These are phyloP conservation scores for Olivierus martensii DNA, from an alignment of 1,140 invertebrate genomes.

Conservation along the genomic window DNA sequence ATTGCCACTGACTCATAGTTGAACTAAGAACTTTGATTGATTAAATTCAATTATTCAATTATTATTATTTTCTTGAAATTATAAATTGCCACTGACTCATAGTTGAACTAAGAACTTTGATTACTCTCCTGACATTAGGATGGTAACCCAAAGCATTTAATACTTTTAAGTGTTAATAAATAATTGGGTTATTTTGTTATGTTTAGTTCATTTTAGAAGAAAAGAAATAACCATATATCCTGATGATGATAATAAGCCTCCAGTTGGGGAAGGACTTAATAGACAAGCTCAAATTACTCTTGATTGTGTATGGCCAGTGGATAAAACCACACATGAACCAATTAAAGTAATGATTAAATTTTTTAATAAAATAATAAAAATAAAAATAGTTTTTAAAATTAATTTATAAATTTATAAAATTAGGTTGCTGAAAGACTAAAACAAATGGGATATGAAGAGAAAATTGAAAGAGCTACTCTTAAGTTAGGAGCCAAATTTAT, in stretches of 20 bases:
- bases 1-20: too few relatives aligned
- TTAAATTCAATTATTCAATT: too few relatives aligned
- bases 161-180: too few relatives aligned
- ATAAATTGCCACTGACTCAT: too few relatives aligned
- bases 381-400: too few relatives aligned
- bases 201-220: constrained; percentile 43
- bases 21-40: too few relatives aligned
- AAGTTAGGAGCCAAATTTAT: constrained; percentile 81
- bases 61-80: too few relatives aligned
- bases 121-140: too few relatives aligned
- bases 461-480: constrained; percentile 63
- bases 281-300: constrained; percentile 77
- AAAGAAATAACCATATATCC: constrained; percentile 51
- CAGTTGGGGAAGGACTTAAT: constrained; percentile 76
- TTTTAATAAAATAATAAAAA: neutral
- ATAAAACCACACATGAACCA: constrained; percentile 62
- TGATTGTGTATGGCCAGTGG: constrained; percentile 85
- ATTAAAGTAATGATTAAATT: constrained; percentile 45
- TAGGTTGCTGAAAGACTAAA: constrained; percentile 53
- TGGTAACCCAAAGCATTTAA: too few relatives aligned
- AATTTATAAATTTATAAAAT: neutral
- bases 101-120: too few relatives aligned
- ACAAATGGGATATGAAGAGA: constrained; percentile 74
- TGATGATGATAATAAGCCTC: constrained; percentile 50
- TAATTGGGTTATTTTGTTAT: constrained; percentile 15